Conservation (phyloP, 2,797 vertebrate genomes). For the Halcyon chelicuti region DNA sequence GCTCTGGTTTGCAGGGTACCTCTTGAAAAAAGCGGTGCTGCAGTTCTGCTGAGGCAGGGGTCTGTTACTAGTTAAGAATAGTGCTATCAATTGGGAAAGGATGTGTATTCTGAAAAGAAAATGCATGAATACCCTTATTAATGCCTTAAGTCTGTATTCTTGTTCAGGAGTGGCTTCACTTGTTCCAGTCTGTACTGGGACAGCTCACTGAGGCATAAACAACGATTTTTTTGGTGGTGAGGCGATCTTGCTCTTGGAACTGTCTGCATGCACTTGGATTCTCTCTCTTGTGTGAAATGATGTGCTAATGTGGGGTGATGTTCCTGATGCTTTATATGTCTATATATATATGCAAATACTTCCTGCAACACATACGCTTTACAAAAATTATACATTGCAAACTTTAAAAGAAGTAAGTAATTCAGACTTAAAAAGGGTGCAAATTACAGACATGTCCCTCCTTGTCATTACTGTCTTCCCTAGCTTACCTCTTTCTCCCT, state of each 20-base stretch:
- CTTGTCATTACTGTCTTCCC: neutral
- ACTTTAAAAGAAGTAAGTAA: neutral
- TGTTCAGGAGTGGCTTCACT: neutral
- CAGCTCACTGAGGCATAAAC: neutral
- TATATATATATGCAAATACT: neutral
- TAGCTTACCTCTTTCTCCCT: neutral
- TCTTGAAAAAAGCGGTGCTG: neutral
- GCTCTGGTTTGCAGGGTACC: neutral
- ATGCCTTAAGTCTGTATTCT: accelerated
- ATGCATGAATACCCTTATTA: neutral
- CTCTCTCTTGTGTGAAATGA: neutral
- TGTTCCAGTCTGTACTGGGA: neutral
- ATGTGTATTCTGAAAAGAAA: neutral
- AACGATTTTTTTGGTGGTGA: neutral
- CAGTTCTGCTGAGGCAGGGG: neutral
- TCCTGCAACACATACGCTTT: neutral
- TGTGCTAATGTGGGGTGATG: neutral
- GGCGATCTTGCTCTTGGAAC: neutral
- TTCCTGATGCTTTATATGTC: neutral
- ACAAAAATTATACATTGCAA: neutral
- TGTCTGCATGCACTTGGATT: neutral
- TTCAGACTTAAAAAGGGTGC: accelerated
- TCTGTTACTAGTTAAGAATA: neutral
- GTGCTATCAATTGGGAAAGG: neutral
- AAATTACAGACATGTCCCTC: neutral